phyloP scores from a whole-genome alignment of 2,888 invertebrate genomes.

The Eretmocerus hayati region DNA sequence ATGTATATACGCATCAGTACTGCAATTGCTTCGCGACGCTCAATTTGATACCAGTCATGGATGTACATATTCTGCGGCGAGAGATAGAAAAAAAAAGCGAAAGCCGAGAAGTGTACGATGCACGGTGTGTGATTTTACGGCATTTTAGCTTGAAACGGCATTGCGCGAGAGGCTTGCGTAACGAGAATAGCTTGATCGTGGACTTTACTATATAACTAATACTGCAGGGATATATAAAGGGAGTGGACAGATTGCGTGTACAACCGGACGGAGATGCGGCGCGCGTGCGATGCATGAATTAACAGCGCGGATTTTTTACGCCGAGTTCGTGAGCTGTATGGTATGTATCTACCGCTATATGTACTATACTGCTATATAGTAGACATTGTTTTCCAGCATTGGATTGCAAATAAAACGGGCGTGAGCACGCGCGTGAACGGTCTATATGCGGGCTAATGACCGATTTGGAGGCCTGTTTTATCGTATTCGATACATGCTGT shows the following conservation, averaged over 20 bases:
- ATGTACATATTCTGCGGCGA: slow-evolving; percentile 1
- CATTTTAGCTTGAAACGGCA: slow-evolving; percentile 1
- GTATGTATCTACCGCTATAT: neutral
- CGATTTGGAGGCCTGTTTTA: no score
- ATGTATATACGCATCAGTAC: no score
- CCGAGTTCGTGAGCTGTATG: no score
- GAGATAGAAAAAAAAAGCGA: neutral
- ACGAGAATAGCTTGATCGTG: no score
- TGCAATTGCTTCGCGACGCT: no score
- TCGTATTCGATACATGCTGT: no score
- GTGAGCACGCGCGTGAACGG: no score
- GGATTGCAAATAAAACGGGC: no score
- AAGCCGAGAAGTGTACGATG: neutral
- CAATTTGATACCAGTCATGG: no score
- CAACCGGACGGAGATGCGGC: neutral
- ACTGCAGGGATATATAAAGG: neutral
- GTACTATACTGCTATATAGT: no score
- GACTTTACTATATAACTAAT: neutral
- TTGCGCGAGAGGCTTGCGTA: slow-evolving; percentile 14
- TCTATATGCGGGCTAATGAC: no score
- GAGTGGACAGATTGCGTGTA: slow-evolving; percentile 6
- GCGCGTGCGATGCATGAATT: slow-evolving; percentile 2
- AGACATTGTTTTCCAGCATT: no score
- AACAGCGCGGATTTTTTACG: neutral
- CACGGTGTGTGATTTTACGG: slow-evolving; percentile 7